Evolutionary conservation across 2,113 vertebrate genomes (phyloP), one percentile per base, ranked within the genome.

Genomic region (Dasypus novemcinctus): DNA sequence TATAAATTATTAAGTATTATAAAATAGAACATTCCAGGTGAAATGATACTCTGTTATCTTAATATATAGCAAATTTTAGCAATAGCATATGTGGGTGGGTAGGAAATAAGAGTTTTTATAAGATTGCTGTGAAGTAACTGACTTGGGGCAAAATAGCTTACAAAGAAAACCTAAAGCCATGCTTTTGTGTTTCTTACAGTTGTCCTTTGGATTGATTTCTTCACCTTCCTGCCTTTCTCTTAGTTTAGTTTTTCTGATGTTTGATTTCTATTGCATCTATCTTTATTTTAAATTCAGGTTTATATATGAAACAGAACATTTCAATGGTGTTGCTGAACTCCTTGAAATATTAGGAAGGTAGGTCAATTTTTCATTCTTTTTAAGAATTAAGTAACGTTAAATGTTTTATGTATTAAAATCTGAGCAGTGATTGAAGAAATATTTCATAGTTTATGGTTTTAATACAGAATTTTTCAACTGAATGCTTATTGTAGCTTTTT

Each of bases 261-360:
- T 75, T 95, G 54, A 63, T 87, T 96, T 84, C 90, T 75, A 69
- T 94, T 94, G 91, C 1, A 29, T 88, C 43, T 80, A 2, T 82
- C 54, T 96, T 46, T 90, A 66, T 86, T 95, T 96, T 80, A 66
- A 95, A 95, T 95, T 94, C 90, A 99, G 99, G 98, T 99, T 99
- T 98, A 99, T 99, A 98, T 99, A 99, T 98, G 99, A 99, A 98
- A 99, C 99, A 1, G 99, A 99, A 94, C 99, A 99, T 97, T 99
- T 99, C 97, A 99, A 99, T 98, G 99, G 99, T 97, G 98, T 99
- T 97, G 99, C 98, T 97, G 99, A 99, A 96, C 98, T 99, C 80
- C 98, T 99, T 90, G 99, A 99, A 97, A 99, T 99, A 97, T 89
- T 99, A 97, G 99, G 99, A 98, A 99, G 99, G 99, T 99, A 98